A percentile compares a stretch with the other conserved stretches of the same genome.
Conservation (phyloP, 2,797 vertebrate species). For the Poeciliopsis gracilis region DNA sequence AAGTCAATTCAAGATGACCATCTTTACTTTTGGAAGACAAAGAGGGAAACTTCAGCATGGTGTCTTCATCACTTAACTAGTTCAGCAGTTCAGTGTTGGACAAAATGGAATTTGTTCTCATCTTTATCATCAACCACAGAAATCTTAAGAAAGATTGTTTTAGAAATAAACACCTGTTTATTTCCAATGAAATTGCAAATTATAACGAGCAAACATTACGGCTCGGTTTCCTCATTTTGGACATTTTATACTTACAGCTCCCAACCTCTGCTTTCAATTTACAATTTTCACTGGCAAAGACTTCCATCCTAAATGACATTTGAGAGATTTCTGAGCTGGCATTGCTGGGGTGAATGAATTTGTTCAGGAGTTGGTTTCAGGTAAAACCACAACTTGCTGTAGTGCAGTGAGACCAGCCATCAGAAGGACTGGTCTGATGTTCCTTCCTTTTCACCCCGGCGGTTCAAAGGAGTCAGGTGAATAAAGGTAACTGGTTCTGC, state of each 20-base stretch:
- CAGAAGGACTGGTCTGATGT: not conserved
- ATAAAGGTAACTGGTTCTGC: too few species aligned
- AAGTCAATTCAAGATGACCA: not conserved
- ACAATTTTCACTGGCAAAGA: constrained; percentile 31
- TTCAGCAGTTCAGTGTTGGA: not conserved
- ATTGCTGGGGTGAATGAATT: constrained; percentile 38
- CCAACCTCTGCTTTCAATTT: not conserved
- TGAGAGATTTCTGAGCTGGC: constrained; percentile 39
- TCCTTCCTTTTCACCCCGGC: not conserved
- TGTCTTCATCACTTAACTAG: not conserved
- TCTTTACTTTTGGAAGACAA: not conserved
- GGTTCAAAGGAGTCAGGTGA: not conserved
- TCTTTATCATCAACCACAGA: not conserved
- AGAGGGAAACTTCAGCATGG: not conserved
- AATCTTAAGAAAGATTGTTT: not conserved
- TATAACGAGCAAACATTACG: not conserved
- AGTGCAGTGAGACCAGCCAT: not conserved
- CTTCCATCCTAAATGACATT: constrained; percentile 28
- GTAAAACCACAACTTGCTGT: not conserved
- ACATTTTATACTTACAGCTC: not conserved
- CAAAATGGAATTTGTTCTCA: not conserved
- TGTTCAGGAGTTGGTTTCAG: constrained; percentile 33
- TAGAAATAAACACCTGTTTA: not conserved
- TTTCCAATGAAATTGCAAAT: not conserved
- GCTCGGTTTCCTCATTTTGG: constrained; percentile 6